Conservation (phyloP, 2,797 vertebrate species). For the Trachurus trachurus region DNA sequence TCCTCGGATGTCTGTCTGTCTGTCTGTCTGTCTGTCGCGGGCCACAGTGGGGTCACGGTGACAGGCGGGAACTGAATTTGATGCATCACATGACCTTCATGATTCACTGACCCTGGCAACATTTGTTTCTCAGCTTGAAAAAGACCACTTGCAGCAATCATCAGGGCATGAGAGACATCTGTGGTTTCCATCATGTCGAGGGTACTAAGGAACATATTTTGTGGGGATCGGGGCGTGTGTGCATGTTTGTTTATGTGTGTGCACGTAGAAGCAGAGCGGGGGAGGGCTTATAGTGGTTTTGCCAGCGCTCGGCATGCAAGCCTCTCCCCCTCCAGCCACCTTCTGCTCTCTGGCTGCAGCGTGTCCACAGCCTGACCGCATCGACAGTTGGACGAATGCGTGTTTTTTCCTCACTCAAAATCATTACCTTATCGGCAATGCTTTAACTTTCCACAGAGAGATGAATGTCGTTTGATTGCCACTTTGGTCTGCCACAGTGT, state of each 20-base stretch:
- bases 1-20: constrained; percentile 4
- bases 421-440: constrained; percentile 16
- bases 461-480: constrained; percentile 26
- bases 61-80: constrained; percentile 35
- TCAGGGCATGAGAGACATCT: constrained; percentile 51
- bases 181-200: constrained; percentile 44
- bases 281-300: constrained; percentile 18
- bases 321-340: constrained; percentile 51
- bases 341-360: constrained; percentile 65
- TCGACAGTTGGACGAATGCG: constrained; percentile 18
- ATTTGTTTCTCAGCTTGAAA: constrained; percentile 69
- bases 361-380: constrained; percentile 40
- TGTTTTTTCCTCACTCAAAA: constrained; percentile 25
- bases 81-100: constrained; percentile 68
- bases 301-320: constrained; percentile 53
- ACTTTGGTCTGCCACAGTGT: constrained; percentile 23
- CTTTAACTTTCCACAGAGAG: constrained; percentile 26
- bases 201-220: constrained; percentile 37
- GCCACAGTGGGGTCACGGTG: constrained; percentile 15
- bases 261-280: not conserved
- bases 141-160: constrained; percentile 39
- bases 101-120: constrained; percentile 56
- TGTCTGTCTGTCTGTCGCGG: not conserved
- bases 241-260: constrained; percentile 10
- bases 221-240: constrained; percentile 22